Conservation (phyloP, 2,113 vertebrate genomes). For the Coregonus clupeaformis region DNA sequence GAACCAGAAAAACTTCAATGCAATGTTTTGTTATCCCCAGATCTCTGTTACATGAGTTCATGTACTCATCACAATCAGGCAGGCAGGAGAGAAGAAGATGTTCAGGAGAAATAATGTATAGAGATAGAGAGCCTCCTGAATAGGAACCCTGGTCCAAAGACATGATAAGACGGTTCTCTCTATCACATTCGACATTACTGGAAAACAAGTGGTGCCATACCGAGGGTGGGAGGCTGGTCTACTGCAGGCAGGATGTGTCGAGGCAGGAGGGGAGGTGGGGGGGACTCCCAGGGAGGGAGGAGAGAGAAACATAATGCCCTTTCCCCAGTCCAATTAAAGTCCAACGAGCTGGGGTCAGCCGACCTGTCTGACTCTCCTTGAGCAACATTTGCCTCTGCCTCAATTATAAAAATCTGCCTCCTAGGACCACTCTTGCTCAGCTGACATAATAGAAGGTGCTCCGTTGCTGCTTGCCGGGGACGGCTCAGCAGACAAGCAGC, state of each 20-base stretch:
- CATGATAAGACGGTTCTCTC: too few relatives aligned
- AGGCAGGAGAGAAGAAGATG: constrained; percentile 9
- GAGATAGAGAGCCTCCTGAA: too few relatives aligned
- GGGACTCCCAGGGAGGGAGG: background rate
- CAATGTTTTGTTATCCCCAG: too few relatives aligned
- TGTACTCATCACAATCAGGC: background rate
- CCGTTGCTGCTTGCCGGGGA: background rate
- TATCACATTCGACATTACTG: too few relatives aligned
- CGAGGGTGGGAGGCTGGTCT: background rate
- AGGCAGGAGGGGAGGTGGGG: background rate
- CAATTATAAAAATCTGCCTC: constrained; percentile 27
- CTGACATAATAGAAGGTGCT: constrained; percentile 21
- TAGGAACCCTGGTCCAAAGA: too few relatives aligned
- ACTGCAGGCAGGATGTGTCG: background rate
- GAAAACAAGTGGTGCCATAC: too few relatives aligned
- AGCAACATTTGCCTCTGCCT: constrained; percentile 25
- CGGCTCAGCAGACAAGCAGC: background rate
- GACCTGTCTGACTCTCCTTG: constrained; percentile 19
- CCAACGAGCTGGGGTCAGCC: constrained; percentile 17
- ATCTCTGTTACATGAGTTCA: too few relatives aligned
- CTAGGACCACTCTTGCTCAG: constrained; percentile 15
- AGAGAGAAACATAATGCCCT: constrained; percentile 7
- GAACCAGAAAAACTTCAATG: too few relatives aligned
- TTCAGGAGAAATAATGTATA: background rate
- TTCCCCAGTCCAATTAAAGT: constrained; percentile 35